Percentiles rank a stretch among this genome's conserved stretches.
These are phyloP conservation scores for Limnephilus rhombicus DNA, from an alignment of 2,888 invertebrate species.

Conservation along the genomic window DNA sequence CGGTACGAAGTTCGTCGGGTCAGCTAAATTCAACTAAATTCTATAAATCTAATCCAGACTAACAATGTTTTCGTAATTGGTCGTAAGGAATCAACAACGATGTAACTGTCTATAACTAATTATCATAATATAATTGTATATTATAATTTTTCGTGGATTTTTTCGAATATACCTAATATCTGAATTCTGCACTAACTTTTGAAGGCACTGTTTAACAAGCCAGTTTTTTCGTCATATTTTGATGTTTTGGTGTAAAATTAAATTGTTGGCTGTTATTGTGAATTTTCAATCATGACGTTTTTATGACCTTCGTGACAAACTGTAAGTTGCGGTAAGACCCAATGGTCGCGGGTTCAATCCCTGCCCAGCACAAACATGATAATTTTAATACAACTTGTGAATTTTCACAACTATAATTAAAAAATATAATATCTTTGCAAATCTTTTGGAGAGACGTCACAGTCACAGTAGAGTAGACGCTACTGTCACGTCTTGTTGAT, in stretches of 20 bases:
- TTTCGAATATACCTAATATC: no score
- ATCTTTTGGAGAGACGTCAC: no score
- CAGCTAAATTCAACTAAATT: no score
- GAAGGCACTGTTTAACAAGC: not conserved
- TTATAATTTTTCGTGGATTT: no score
- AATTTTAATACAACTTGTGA: not conserved
- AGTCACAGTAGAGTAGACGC: no score
- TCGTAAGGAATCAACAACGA: not conserved
- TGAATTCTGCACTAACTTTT: not conserved
- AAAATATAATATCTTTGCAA: no score
- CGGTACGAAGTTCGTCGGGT: no score
- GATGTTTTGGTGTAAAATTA: not conserved
- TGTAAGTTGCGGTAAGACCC: not conserved
- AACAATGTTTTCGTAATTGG: not conserved
- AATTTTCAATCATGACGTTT: not conserved
- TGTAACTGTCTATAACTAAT: not conserved
- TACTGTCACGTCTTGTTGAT: no score
- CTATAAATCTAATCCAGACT: not conserved
- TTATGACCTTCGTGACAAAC: not conserved
- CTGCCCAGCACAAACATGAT: not conserved
- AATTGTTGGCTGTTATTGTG: not conserved
- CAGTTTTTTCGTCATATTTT: not conserved
- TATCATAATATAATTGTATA: not conserved
- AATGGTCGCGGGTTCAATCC: not conserved
- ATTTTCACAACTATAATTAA: not conserved